A percentile compares a stretch with the other conserved stretches of the same genome.
phyloP scores from a whole-genome alignment of 92 coral and sea anemone species.

The Bergia sp. region DNA sequence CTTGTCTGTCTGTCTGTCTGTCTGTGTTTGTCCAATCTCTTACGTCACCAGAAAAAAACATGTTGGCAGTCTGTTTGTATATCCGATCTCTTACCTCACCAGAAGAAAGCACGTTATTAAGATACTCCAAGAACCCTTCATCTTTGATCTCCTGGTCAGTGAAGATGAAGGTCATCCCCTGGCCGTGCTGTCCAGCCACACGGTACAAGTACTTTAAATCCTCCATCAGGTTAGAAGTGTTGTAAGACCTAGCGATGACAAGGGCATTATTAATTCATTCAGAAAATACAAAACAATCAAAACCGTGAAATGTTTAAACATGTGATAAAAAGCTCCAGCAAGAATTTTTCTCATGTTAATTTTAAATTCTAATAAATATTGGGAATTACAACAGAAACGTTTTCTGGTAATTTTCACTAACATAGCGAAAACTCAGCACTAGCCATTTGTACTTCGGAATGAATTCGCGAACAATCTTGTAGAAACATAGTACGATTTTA shows the following conservation, averaged over 20 bases:
- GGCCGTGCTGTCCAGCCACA: slow-evolving; percentile 92
- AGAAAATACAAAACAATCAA: no score
- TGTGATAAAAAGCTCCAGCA: no score
- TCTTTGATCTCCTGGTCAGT: slow-evolving; percentile 98
- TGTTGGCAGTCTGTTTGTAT: no score
- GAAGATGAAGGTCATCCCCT: slow-evolving; percentile 92
- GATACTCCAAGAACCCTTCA: slow-evolving; percentile 92
- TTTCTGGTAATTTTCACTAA: no score
- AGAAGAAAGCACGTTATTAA: slow-evolving; percentile 92
- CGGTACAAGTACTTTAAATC: slow-evolving; percentile 91
- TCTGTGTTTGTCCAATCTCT: no score
- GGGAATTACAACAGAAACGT: no score
- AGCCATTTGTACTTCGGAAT: not conserved
- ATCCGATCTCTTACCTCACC: slow-evolving; percentile 74
- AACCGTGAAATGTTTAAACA: no score
- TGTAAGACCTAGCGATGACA: slow-evolving; percentile 76
- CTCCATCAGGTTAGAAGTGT: slow-evolving; percentile 89
- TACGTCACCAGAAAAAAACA: no score
- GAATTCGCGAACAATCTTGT: no score
- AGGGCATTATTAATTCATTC: not conserved
- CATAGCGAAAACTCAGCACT: not conserved
- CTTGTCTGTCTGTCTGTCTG: no score
- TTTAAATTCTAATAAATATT: no score
- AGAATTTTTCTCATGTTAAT: no score
- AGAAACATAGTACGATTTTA: not conserved